phyloP scores from a whole-genome alignment of 1,140 invertebrate genomes.

The Aphelenchoides fujianensis region DNA sequence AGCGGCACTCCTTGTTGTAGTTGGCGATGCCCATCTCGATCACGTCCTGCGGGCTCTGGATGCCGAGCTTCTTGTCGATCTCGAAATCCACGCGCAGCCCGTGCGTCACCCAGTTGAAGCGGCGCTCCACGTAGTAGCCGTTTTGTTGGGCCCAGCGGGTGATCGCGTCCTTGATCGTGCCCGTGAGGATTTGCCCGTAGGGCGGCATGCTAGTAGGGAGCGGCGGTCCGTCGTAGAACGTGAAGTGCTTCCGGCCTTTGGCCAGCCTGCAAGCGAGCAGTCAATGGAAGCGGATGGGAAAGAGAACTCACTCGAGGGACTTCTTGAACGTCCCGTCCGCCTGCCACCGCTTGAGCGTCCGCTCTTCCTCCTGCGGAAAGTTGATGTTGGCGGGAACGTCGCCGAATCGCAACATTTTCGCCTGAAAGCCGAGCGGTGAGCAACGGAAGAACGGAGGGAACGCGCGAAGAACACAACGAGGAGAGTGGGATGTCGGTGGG shows the following conservation, averaged over 20 bases:
- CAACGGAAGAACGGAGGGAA: no score
- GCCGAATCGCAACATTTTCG: conserved; percentile 33
- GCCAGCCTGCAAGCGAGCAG: conserved; percentile 46
- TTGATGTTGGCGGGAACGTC: conserved; percentile 74
- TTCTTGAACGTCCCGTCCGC: conserved; percentile 82
- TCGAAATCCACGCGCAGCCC: conserved; percentile 87
- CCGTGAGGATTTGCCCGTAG: conserved; percentile 96
- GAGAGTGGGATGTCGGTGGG: no score
- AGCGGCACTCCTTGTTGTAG: conserved; percentile 86
- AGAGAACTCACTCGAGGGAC: conserved; percentile 77
- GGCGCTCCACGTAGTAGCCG: conserved; percentile 88
- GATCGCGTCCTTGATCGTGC: conserved; percentile 97
- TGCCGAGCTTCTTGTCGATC: conserved; percentile 87
- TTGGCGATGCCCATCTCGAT: conserved; percentile 89
- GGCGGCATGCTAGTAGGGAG: conserved; percentile 98
- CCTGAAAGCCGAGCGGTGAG: neutral
- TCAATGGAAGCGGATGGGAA: conserved; percentile 70
- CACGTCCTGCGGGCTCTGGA: conserved; percentile 94
- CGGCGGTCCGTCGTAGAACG: conserved; percentile 98
- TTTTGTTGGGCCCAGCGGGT: conserved; percentile 94
- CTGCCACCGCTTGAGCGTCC: conserved; percentile 74
- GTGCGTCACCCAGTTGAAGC: conserved; percentile 99
- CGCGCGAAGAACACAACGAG: no score
- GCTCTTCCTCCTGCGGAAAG: conserved; percentile 85
- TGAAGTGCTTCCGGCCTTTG: conserved; percentile 66